Percentiles rank a stretch among this genome's conserved stretches.
Conservation (phyloP, 2,113 vertebrate species). For the Apodemus sylvaticus region DNA sequence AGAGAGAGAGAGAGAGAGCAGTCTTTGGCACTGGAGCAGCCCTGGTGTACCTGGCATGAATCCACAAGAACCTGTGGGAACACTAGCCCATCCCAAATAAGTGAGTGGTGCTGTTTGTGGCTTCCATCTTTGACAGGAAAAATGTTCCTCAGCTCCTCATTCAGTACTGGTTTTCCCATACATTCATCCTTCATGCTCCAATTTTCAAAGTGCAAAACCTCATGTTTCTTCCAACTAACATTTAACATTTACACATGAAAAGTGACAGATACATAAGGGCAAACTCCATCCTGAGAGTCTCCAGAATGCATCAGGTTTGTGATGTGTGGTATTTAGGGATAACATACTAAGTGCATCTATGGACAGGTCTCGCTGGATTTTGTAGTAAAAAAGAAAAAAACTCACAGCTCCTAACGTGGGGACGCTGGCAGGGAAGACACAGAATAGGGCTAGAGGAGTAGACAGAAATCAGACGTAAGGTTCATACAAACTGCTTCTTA, state of each 20-base stretch:
- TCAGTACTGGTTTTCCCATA: not conserved
- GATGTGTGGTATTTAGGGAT: not conserved
- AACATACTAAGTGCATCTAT: not conserved
- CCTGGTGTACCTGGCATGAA: no score
- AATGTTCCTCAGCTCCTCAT: not conserved
- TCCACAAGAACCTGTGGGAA: not conserved
- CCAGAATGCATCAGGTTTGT: not conserved
- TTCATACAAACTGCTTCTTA: not conserved
- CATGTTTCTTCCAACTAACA: not conserved
- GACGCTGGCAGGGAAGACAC: not conserved
- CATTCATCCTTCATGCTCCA: not conserved
- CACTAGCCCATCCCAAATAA: not conserved
- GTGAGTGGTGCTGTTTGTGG: not conserved
- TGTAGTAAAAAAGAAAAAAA: not conserved
- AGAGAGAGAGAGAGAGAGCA: no score
- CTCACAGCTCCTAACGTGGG: not conserved
- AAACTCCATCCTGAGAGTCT: not conserved
- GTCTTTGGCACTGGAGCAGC: not conserved
- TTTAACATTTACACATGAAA: constrained; percentile 2
- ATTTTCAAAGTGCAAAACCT: not conserved
- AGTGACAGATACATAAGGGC: not conserved
- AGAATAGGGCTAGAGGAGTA: fast-evolving
- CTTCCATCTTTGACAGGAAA: fast-evolving
- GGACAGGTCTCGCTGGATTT: not conserved
- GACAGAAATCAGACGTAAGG: not conserved